phyloP scores from a whole-genome alignment of 1,140 invertebrate genomes.

The Euura saliciscinereae region DNA sequence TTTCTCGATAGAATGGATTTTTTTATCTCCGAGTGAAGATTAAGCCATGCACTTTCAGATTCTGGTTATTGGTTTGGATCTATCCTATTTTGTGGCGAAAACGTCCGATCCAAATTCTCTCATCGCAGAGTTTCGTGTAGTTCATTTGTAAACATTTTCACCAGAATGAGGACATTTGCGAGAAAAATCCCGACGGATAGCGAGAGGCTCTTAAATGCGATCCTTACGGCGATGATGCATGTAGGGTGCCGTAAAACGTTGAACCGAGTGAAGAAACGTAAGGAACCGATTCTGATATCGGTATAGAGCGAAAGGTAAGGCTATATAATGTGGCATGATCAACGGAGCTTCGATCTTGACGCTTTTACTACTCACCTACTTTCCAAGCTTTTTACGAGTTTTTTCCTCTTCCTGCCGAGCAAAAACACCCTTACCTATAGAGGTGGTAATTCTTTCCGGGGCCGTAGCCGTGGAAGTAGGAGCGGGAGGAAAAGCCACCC shows the following conservation, averaged over 20 bases:
- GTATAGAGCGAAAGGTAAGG: neutral
- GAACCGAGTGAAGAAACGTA: neutral
- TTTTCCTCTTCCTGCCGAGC: neutral
- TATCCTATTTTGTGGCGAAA: no score
- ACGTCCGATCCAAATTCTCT: no score
- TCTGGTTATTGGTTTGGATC: no score
- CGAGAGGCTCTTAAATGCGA: neutral
- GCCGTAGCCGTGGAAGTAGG: neutral
- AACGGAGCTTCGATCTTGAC: slow-evolving; percentile 2
- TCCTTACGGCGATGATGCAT: neutral
- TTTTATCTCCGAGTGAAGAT: no score
- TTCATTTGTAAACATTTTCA: no score
- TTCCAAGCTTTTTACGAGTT: slow-evolving; percentile 2
- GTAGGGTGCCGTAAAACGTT: neutral
- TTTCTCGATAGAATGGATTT: no score
- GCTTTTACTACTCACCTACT: slow-evolving; percentile 3
- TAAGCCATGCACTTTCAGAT: no score
- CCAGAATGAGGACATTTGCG: neutral
- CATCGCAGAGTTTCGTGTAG: no score
- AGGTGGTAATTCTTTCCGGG: neutral
- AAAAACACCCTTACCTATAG: neutral
- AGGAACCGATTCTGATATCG: neutral
- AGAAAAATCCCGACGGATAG: neutral
- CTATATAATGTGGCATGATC: slow-evolving; percentile 1
- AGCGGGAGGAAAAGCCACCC: neutral